Base-by-base conservation (phyloP, 2,113 vertebrate genomes). In the Phoenicopterus ruber region DNA sequence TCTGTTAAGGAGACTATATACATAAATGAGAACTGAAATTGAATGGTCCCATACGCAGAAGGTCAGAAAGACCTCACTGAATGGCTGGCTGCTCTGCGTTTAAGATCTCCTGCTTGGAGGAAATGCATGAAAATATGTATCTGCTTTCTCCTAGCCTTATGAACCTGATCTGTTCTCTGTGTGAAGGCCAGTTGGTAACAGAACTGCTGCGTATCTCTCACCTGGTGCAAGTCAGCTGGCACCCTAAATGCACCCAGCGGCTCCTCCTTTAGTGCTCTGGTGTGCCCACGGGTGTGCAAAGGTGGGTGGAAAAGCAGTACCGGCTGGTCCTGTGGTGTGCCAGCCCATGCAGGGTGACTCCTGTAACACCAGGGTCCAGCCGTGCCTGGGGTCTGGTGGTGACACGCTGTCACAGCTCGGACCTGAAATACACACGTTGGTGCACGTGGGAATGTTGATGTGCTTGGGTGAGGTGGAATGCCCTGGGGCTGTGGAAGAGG, bases 281-380 rank as follows among this genome's bases (percentile, higher is more conserved):
- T 1, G 2, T 42, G 50, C 25, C 24, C 13, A 5, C 0, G 4
- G 46, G 10, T 42, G 7, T n/a, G 40, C 58, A 13, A 9, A 20
- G 13, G 24, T 22, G 52, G 7, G 6, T 21, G 29, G 38, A 52
- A 2, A 57, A 47, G 59, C 7, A 13, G 1, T 11, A 25, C 29
- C 11, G 78, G 5, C 38, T 89, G 65, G n/a, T 65, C 32, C 67
- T 65, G 28, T 28, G 29, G 31, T 12, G 47, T 36, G 38, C 25
- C 44, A 57, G 0, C 11, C 7, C 4, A 1, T 2, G 3, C 40
- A n/a, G 28, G 13, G 26, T 40, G 15, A 63, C 72, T 52, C 26
- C 20, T 50, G 18, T 15, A 26, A 47, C 17, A 74, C 13, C 50
- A 29, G 36, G 44, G 16, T 72, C 42, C 57, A 54, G 42, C 8